Conservation (phyloP, 2,888 invertebrate genomes). For the Nematopogon swammerdamellus region DNA sequence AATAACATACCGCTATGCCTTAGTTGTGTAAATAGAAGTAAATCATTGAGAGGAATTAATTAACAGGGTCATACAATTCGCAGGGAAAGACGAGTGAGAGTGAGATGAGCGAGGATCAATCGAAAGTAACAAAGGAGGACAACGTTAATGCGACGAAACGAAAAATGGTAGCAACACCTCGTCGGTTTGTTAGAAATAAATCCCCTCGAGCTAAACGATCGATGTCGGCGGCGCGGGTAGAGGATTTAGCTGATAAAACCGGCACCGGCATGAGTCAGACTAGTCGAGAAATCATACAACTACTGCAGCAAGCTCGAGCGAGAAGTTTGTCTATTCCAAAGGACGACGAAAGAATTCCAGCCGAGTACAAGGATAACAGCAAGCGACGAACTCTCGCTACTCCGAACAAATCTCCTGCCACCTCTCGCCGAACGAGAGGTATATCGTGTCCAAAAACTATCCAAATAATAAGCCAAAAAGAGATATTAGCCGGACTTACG, state of each 20-base stretch:
- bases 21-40: neutral
- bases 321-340: constrained; percentile 51
- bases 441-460: constrained; percentile 53
- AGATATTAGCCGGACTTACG: constrained; percentile 49
- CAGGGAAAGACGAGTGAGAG: constrained; percentile 57
- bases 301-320: constrained; percentile 47
- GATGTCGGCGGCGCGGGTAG: constrained; percentile 52
- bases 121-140: constrained; percentile 23
- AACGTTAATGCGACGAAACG: constrained; percentile 25
- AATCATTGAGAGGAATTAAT: neutral
- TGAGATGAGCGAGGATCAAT: constrained; percentile 55
- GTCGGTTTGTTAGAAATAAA: constrained; percentile 39
- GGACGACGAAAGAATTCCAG: constrained; percentile 38
- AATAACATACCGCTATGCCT: neutral
- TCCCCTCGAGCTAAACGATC: constrained; percentile 51
- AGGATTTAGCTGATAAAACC: constrained; percentile 33
- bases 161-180: constrained; percentile 38
- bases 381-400: constrained; percentile 49
- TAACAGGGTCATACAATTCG: constrained; percentile 20
- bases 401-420: constrained; percentile 46
- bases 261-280: constrained; percentile 45
- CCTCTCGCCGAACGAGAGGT: constrained; percentile 28
- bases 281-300: constrained; percentile 43
- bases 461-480: constrained; percentile 46
- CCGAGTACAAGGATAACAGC: constrained; percentile 29